Percentiles rank a stretch among this genome's conserved stretches.
Conservation (phyloP, 2,888 invertebrate species). For the Mantis religiosa region DNA sequence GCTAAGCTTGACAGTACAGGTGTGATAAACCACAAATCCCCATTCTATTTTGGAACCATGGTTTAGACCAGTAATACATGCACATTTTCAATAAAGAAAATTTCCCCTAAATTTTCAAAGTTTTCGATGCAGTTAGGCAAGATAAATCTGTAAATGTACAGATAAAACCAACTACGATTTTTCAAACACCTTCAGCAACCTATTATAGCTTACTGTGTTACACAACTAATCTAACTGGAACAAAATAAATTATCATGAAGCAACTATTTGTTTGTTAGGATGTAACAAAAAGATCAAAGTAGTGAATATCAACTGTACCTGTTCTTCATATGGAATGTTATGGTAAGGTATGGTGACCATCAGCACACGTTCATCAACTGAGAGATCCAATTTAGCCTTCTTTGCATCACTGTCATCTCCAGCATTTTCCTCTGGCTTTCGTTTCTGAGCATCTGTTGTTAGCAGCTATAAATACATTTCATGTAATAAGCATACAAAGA, state of each 20-base stretch:
- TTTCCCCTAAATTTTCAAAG: too few relatives aligned
- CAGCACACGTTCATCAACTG: constrained; percentile 37
- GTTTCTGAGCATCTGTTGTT: constrained; percentile 34
- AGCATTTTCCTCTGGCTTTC: constrained; percentile 28
- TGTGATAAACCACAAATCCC: too few relatives aligned
- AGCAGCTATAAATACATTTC: constrained; percentile 30
- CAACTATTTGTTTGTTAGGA: neutral
- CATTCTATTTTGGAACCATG: too few relatives aligned
- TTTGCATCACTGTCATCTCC: constrained; percentile 32
- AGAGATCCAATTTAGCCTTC: constrained; percentile 36
- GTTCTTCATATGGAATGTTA: constrained; percentile 41
- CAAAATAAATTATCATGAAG: neutral
- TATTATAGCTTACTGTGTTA: neutral
- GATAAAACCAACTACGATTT: too few relatives aligned
- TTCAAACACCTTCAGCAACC: too few relatives aligned
- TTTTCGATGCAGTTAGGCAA: too few relatives aligned
- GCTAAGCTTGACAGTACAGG: too few relatives aligned
- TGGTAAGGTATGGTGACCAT: constrained; percentile 41
- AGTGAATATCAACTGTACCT: constrained; percentile 31
- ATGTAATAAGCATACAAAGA: too few relatives aligned
- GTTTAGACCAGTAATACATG: too few relatives aligned
- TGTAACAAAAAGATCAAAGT: neutral
- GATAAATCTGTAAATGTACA: too few relatives aligned
- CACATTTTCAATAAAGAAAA: too few relatives aligned
- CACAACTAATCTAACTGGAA: neutral